Evolutionary conservation across 2,113 vertebrate genomes (phyloP).

Genomic region (Bostrychus sinensis): DNA sequence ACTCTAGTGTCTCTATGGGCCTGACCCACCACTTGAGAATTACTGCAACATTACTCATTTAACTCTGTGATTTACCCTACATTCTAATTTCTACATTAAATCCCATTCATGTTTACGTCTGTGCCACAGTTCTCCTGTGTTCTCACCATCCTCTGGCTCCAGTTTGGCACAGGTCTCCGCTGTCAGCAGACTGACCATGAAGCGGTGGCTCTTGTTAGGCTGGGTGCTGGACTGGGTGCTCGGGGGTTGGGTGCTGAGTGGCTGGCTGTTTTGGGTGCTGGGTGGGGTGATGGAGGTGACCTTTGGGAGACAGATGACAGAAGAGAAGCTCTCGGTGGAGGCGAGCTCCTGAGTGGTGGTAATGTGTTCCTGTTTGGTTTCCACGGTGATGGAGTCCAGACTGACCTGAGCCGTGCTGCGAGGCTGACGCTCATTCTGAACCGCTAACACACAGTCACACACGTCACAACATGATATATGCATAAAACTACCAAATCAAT

Average conservation of each 20-base stretch:
- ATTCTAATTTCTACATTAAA: too few species aligned
- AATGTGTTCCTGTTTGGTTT: slow-evolving; percentile 76
- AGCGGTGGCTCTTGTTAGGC: slow-evolving; percentile 85
- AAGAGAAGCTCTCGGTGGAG: too few species aligned
- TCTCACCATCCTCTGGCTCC: slow-evolving; percentile 89
- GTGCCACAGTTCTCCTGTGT: slow-evolving; percentile 1
- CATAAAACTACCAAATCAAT: too few species aligned
- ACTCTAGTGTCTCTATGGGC: too few species aligned
- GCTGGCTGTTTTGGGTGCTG: slow-evolving; percentile 17
- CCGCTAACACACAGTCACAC: slow-evolving; percentile 75
- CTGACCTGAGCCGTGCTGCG: slow-evolving; percentile 87
- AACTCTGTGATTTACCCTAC: too few species aligned
- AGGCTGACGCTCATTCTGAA: slow-evolving; percentile 94
- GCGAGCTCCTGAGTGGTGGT: slow-evolving; percentile 77
- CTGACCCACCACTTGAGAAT: too few species aligned
- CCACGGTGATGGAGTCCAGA: slow-evolving; percentile 73
- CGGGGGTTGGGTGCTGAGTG: slow-evolving; percentile 70
- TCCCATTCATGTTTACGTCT: too few species aligned
- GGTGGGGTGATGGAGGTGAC: slow-evolving; percentile 51
- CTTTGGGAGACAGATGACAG: slow-evolving; percentile 66
- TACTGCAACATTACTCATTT: too few species aligned
- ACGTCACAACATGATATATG: too few species aligned
- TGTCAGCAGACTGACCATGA: slow-evolving; percentile 92
- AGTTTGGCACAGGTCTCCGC: slow-evolving; percentile 91
- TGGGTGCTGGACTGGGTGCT: slow-evolving; percentile 77